Conservation (phyloP, 2,113 vertebrate species). For the Climacteris rufus region DNA sequence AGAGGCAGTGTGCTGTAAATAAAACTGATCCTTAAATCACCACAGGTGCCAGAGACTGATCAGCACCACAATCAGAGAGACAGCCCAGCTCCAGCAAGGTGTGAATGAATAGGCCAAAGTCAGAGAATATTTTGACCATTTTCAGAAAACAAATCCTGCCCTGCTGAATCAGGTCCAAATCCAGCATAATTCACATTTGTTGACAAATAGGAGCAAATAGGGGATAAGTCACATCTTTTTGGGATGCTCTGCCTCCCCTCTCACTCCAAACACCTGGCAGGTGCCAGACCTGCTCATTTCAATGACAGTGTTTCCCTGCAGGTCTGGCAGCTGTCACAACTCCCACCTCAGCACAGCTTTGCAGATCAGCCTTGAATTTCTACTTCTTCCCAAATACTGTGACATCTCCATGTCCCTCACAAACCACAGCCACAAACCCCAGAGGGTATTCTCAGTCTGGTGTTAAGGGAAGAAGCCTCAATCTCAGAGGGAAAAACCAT, state of each 20-base stretch:
- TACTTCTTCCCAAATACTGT: not conserved
- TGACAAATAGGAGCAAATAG: not conserved
- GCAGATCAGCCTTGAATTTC: not conserved
- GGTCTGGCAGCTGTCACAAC: not conserved
- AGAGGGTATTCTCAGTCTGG: not conserved
- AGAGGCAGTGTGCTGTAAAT: not conserved
- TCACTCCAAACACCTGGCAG: not conserved
- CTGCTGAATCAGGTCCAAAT: not conserved
- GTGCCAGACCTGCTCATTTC: not conserved
- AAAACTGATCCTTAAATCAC: not conserved
- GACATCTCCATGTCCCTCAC: not conserved
- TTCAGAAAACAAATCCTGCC: not conserved
- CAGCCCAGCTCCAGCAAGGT: not conserved
- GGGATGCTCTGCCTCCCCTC: not conserved
- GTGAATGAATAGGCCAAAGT: not conserved
- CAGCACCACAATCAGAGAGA: not conserved
- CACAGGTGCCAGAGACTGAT: not conserved
- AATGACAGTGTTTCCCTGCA: not conserved
- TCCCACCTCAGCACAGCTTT: not conserved
- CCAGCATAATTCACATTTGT: not conserved
- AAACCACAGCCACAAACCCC: not conserved
- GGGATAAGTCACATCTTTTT: not conserved
- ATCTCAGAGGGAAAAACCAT: not conserved
- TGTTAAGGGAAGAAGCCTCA: not conserved
- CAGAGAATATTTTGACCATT: not conserved